Evolutionary conservation across 2,113 vertebrate genomes (phyloP), one percentile per base, ranked within the genome.

Genomic region (Malaclemys terrapin): DNA sequence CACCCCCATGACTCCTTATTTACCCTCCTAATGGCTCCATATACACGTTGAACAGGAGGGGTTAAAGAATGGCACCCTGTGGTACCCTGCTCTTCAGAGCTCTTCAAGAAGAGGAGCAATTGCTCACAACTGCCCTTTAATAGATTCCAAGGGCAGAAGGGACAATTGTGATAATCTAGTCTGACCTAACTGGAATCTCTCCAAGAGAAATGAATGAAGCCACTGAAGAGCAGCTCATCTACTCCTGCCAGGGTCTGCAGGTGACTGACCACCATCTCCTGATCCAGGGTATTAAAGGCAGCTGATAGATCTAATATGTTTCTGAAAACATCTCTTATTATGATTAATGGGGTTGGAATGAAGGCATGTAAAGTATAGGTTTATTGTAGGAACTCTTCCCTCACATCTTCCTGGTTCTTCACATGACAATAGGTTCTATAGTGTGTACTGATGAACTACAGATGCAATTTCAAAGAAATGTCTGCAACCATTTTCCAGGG

Each of bases 51-150:
- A 38, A 54, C 19, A 42, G 45, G 24, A 38, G 50, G 3, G 38
- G 49, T 0, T 0, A 52, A 79, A 89, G 1, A 3, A 2, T 35
- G 42, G 47, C 69, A 78, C n/a, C 25, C 1, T 0, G 0, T 2
- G 6, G 45, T 17, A 38, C 0, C 0, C 31, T 72, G 72, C 42
- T 69, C 12, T 0, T 0, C 0, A 35, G 8, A 82, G 31, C 24
- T 45, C 25, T 38, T 79, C 6, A 31, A 45, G 72, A 76, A 24
- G 69, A 56, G 24, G 10, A 91, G 29, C 6, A 65, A 65, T 16
- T 85, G 38, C 42, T 47, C 69, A 65, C 47, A 83, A 0, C 4
- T 25, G 75, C 35, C 8, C 42, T 62, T 62, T 35, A 62, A 62
- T 35, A 62, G 14, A 62, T 62, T 62, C 29, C 59, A 62, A 62